A percentile compares a stretch with the other conserved stretches of the same genome.
Conservation (phyloP, 2,888 invertebrate species). For the Rutpela maculata region DNA sequence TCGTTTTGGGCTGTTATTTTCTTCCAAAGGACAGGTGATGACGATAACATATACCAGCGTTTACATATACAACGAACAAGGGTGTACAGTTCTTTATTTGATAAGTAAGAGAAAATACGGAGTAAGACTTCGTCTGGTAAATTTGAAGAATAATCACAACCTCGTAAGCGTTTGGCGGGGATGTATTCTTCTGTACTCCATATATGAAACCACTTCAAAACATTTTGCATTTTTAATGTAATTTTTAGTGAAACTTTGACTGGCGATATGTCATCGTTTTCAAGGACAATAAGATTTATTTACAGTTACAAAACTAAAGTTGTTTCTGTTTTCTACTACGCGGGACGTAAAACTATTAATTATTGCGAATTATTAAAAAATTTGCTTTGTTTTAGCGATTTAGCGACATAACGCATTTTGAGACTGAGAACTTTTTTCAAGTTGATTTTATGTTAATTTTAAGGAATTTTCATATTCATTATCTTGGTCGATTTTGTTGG, state of each 20-base stretch:
- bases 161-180: conserved; percentile 48
- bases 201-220: not conserved
- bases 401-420: too few species aligned
- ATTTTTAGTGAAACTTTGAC: conserved; percentile 43
- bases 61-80: conserved; percentile 55
- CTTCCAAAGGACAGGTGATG: conserved; percentile 58
- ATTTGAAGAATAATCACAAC: conserved; percentile 44
- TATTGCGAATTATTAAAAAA: too few species aligned
- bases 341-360: too few species aligned
- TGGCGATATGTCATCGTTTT: not conserved
- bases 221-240: conserved; percentile 41
- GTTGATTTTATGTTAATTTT: too few species aligned
- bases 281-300: too few species aligned
- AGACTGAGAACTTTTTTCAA: too few species aligned
- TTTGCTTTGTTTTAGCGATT: too few species aligned
- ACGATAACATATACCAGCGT: conserved; percentile 56
- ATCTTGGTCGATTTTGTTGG: too few species aligned
- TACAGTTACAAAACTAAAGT: too few species aligned
- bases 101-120: conserved; percentile 59
- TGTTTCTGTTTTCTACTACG: too few species aligned
- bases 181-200: conserved; percentile 16
- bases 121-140: not conserved
- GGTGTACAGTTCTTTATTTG: conserved; percentile 55
- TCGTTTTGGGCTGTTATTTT: conserved; percentile 51
- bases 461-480: too few species aligned